phyloP scores from a whole-genome alignment of 2,113 vertebrate genomes.

The Megaptera novaeangliae region DNA sequence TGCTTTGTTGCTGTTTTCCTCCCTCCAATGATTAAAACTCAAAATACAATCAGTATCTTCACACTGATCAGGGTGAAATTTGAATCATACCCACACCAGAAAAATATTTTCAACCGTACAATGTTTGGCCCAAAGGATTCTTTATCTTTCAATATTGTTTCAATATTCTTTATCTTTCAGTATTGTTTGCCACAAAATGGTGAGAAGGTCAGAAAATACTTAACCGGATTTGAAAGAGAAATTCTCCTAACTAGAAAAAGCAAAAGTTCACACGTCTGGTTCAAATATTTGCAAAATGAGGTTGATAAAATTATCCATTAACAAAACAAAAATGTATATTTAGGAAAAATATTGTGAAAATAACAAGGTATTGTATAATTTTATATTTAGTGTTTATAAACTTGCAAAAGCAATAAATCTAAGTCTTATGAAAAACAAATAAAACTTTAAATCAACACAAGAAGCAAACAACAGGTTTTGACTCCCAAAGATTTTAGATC shows the following conservation, averaged over 20 bases:
- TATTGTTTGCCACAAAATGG: background rate
- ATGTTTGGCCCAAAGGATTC: background rate
- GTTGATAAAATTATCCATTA: background rate
- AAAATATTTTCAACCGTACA: too few species aligned
- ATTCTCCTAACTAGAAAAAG: background rate
- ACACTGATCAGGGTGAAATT: background rate
- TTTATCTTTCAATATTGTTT: background rate
- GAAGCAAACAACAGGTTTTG: background rate
- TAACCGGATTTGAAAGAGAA: background rate
- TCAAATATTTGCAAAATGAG: background rate
- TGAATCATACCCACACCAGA: too few species aligned
- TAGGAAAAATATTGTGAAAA: background rate
- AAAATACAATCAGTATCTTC: background rate
- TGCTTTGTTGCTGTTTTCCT: background rate
- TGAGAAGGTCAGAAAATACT: background rate
- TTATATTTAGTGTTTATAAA: background rate
- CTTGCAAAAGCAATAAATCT: background rate
- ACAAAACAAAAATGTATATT: background rate
- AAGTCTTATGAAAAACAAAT: background rate
- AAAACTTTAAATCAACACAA: background rate
- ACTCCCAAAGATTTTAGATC: background rate
- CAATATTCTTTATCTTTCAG: background rate
- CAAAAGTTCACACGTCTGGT: background rate
- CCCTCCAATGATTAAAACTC: background rate
- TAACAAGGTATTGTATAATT: background rate